Percentiles rank a stretch among this genome's conserved stretches.
Evolutionary conservation across 1,140 invertebrate species (phyloP).

Genomic region (Drosophila ogumai): DNA sequence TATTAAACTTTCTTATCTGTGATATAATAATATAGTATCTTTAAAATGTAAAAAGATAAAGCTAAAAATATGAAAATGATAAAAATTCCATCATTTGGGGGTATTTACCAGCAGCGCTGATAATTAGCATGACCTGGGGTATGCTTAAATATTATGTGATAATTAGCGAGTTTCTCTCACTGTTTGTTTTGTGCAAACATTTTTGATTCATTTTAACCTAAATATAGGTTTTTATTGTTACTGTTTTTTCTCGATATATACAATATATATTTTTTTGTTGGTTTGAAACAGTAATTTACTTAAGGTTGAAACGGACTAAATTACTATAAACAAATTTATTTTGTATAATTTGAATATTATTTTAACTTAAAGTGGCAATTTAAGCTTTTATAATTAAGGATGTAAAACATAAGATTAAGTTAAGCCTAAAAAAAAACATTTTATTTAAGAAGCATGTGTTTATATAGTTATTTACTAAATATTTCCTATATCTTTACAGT

Average conservation of each 20-base stretch:
- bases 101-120: slow-evolving; percentile 4
- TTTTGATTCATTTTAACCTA: background rate
- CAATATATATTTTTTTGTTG: no score
- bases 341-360: background rate
- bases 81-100: slow-evolving; percentile 9
- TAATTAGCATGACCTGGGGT: slow-evolving; percentile 22
- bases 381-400: background rate
- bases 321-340: background rate
- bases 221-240: slow-evolving; percentile 7
- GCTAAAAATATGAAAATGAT: slow-evolving; percentile 8
- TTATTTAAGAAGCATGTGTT: no score
- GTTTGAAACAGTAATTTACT: background rate
- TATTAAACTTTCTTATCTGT: background rate
- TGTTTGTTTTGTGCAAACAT: slow-evolving; percentile 14
- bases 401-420: background rate
- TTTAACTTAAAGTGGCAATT: background rate
- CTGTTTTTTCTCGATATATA: no score
- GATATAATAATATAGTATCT: slow-evolving; percentile 2
- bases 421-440: no score
- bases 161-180: slow-evolving; percentile 20
- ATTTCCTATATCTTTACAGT: slow-evolving; percentile 36
- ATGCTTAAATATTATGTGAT: slow-evolving; percentile 26
- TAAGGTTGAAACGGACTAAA: background rate
- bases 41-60: slow-evolving; percentile 9
- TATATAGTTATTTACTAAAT: background rate